Base-by-base conservation (phyloP, 1,140 invertebrate species). In the Archegozetes longisetosus region DNA sequence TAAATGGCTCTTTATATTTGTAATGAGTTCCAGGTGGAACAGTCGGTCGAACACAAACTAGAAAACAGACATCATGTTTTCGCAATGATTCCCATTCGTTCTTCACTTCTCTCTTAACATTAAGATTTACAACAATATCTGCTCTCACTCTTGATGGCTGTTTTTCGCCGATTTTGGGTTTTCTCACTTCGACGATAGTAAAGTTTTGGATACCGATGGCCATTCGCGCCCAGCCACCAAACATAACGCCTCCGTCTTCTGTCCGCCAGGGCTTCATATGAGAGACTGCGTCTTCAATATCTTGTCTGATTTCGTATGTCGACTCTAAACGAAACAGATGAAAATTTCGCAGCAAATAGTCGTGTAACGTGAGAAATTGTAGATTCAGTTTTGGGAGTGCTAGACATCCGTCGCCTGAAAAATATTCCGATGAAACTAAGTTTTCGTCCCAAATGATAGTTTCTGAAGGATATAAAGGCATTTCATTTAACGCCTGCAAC, bases 371-470 rank as follows among this genome's bases (percentile, higher is more conserved):
- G 2, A 99, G 75, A 74, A 98, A 99, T 74, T 99, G 95, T 4
- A 99, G 76, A 76, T 98, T 98, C 0, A 99, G 74, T 73, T 98
- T 99, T 0, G 96, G 94, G 61, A 99, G 74, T 0, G 96, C 94
- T 9, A 99, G 74, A 68, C 88, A 92, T 27, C 84, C 88, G 72
- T 98, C 92, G 1, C 91, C 90, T 55, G 87, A 90, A 73, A 89
- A 97, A 72, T 94, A 96, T 67, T 98, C 93, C 0, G 88, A 89
- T 0, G 96, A 96, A 0, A 99, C 94, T 29, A 98, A 82, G 70
- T 96, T 98, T 71, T 98, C 93, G 74, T 99, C 91, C 96, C 96
- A 99, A 65, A 99, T 95, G 12, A 98, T 84, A 53, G 90, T 83
- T 71, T 99, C 95, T 0, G 92, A 98, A 1, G 95, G 96, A 73